Evolutionary conservation across 2,888 invertebrate species (phyloP).

Genomic region (Xestia sexstrigata): DNA sequence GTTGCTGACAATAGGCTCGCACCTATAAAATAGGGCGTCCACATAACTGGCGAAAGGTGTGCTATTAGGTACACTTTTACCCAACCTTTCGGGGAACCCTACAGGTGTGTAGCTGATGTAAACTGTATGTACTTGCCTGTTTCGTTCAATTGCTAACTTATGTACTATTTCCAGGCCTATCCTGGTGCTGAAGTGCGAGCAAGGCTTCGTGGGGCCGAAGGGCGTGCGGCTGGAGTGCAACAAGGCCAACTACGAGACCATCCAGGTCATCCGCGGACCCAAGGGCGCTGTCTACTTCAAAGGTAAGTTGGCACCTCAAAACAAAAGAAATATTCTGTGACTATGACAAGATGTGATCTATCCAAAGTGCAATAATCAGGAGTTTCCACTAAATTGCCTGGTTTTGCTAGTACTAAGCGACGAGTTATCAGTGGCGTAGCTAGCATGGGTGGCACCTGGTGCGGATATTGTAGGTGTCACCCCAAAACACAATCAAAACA

Average conservation of each 20-base stretch:
- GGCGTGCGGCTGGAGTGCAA: slow-evolving; percentile 98
- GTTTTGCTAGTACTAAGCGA: background rate
- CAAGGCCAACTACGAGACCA: slow-evolving; percentile 98
- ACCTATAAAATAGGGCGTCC: background rate
- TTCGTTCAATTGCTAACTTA: background rate
- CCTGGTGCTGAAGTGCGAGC: slow-evolving; percentile 98
- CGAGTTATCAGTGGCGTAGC: too few species aligned
- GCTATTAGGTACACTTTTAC: background rate
- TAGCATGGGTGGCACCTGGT: too few species aligned
- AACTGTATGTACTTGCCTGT: background rate
- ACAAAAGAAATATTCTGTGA: background rate
- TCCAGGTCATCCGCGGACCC: slow-evolving; percentile 96
- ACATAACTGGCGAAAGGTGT: background rate
- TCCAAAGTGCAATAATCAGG: background rate
- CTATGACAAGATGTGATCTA: background rate
- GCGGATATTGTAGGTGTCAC: too few species aligned
- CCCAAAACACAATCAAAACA: too few species aligned
- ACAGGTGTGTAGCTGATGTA: background rate
- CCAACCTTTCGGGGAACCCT: background rate
- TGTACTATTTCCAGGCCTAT: slow-evolving; percentile 92
- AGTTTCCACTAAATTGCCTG: background rate
- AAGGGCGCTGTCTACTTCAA: slow-evolving; percentile 97
- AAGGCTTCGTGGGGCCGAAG: slow-evolving; percentile 98
- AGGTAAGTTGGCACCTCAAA: slow-evolving; percentile 89
- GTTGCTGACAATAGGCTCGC: background rate